Percentiles rank a stretch among this genome's conserved stretches.
Evolutionary conservation across 2,797 vertebrate species (phyloP).

Genomic region (Mormyrus hasselquistii): DNA sequence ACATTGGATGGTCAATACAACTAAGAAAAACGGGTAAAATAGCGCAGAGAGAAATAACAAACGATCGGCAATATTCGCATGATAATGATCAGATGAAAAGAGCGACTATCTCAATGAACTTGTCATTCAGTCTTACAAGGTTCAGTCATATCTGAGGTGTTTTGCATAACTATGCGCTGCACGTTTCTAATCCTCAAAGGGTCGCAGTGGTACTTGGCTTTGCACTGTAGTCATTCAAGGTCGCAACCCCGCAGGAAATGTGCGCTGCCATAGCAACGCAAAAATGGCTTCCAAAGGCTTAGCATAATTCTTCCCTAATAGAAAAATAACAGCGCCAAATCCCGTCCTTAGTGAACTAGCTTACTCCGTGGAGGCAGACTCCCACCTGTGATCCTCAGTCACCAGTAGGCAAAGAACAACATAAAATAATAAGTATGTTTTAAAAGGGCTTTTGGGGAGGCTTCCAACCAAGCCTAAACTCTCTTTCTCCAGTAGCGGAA

Average conservation of each 20-base stretch:
- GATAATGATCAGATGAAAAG: conserved; percentile 60
- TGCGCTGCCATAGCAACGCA: conserved; percentile 96
- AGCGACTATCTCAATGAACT: conserved; percentile 64
- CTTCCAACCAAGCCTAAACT: conserved; percentile 58
- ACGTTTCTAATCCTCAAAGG: conserved; percentile 93
- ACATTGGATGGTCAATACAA: conserved; percentile 15
- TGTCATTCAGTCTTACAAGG: conserved; percentile 64
- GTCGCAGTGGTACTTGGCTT: conserved; percentile 81
- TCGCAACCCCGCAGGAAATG: conserved; percentile 98
- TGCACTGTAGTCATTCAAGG: conserved; percentile 96
- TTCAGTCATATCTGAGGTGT: conserved; percentile 71
- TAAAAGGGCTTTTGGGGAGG: conserved; percentile 49
- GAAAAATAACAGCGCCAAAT: conserved; percentile 98
- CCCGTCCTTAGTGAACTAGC: conserved; percentile 88
- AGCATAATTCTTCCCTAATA: conserved; percentile 95
- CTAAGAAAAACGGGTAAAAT: neutral
- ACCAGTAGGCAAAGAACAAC: conserved; percentile 62
- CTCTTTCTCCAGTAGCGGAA: conserved; percentile 49
- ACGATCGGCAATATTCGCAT: conserved; percentile 60
- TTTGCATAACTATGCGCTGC: conserved; percentile 89
- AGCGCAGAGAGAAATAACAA: conserved; percentile 37
- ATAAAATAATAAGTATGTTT: conserved; percentile 62
- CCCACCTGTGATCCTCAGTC: conserved; percentile 87
- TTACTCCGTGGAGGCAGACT: conserved; percentile 77
- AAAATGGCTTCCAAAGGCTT: conserved; percentile 94